A percentile compares a stretch with the other conserved stretches of the same genome.
phyloP scores from a whole-genome alignment of 2,797 vertebrate genomes.

The Remorina albescens region DNA sequence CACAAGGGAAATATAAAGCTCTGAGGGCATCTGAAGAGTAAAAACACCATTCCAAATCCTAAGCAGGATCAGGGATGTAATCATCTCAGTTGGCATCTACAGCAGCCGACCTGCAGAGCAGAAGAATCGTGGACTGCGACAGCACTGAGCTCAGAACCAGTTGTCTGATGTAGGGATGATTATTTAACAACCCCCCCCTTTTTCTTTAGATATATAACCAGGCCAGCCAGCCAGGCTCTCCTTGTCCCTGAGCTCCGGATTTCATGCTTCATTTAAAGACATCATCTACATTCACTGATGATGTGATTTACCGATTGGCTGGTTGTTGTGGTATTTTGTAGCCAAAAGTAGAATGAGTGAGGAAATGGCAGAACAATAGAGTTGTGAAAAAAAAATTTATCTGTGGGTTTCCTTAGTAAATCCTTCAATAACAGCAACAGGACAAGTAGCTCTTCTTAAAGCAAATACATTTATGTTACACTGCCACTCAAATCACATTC shows the following conservation, averaged over 20 bases:
- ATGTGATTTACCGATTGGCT: constrained; percentile 73
- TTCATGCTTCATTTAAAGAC: constrained; percentile 64
- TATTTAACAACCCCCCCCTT: constrained; percentile 20
- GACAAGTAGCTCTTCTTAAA: no score
- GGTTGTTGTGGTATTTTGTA: constrained; percentile 51
- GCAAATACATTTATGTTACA: no score
- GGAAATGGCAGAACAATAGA: constrained; percentile 47
- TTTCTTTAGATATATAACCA: constrained; percentile 39
- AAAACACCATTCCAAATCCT: constrained; percentile 48
- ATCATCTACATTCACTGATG: constrained; percentile 65
- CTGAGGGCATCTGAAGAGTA: constrained; percentile 39
- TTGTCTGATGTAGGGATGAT: constrained; percentile 40
- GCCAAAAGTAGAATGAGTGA: constrained; percentile 31
- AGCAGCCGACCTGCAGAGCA: constrained; percentile 52
- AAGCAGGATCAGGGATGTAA: constrained; percentile 69
- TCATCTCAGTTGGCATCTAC: constrained; percentile 57
- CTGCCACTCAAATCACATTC: background rate
- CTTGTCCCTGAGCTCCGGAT: constrained; percentile 54
- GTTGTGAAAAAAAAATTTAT: constrained; percentile 29
- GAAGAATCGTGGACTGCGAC: constrained; percentile 26
- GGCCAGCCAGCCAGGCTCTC: constrained; percentile 23
- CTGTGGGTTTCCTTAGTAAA: constrained; percentile 15
- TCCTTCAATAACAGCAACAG: background rate
- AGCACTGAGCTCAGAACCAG: constrained; percentile 50
- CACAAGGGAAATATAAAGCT: constrained; percentile 22